phyloP scores from a whole-genome alignment of 2,797 vertebrate species.

The Discoglossus pictus region DNA sequence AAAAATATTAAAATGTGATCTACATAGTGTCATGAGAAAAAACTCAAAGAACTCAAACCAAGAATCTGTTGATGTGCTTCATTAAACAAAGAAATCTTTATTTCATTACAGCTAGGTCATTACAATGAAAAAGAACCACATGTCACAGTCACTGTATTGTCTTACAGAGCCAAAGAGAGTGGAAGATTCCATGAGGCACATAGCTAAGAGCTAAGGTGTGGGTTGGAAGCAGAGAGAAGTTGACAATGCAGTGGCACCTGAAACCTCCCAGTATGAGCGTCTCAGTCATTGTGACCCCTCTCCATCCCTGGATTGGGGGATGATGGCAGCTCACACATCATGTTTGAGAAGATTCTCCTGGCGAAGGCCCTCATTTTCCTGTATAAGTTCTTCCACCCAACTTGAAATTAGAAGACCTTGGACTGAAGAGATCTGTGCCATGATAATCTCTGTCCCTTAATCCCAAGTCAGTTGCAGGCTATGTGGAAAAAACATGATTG shows the following conservation, averaged over 20 bases:
- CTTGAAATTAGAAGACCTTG: neutral
- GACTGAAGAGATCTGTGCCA: neutral
- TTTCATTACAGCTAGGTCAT: slow-evolving; percentile 58
- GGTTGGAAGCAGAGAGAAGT: slow-evolving; percentile 25
- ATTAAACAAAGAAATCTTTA: slow-evolving; percentile 66
- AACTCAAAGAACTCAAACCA: neutral
- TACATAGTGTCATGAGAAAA: too few relatives aligned
- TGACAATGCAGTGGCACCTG: slow-evolving; percentile 8
- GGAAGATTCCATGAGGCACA: slow-evolving; percentile 58
- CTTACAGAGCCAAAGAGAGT: slow-evolving; percentile 49
- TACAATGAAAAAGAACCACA: slow-evolving; percentile 70
- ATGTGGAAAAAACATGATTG: neutral
- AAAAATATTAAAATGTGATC: too few relatives aligned
- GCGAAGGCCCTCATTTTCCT: neutral
- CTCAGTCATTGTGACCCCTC: neutral
- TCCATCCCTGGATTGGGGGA: neutral
- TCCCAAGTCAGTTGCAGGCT: neutral
- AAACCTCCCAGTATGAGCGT: slow-evolving; percentile 17
- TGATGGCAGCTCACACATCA: slow-evolving; percentile 11
- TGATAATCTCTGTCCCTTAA: neutral
- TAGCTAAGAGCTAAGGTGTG: slow-evolving; percentile 55
- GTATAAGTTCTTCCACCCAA: neutral
- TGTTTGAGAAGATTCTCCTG: neutral
- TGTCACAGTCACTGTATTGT: slow-evolving; percentile 65
- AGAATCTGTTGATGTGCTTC: slow-evolving; percentile 37